Conservation (phyloP, 2,888 invertebrate genomes). For the Cataglyphis cursor region DNA sequence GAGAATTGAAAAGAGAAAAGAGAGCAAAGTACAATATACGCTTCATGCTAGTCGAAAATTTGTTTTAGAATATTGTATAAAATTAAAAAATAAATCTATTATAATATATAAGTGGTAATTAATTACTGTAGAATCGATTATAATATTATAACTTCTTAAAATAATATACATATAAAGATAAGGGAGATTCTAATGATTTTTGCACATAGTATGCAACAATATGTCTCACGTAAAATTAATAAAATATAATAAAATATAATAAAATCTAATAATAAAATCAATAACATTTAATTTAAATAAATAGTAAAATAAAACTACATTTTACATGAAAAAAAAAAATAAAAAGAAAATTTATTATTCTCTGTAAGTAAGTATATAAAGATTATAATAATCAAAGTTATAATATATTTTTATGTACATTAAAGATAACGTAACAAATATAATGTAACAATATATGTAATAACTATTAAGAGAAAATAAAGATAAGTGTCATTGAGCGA, state of each 20-base stretch:
- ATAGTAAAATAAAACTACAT: background rate
- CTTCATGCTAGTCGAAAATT: background rate
- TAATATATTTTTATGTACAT: no score
- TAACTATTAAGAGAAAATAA: background rate
- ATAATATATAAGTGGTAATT: background rate
- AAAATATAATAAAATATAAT: background rate
- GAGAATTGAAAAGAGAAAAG: slow-evolving; percentile 7
- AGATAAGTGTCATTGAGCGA: no score
- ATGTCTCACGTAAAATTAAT: background rate
- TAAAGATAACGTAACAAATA: no score
- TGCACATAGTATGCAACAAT: background rate
- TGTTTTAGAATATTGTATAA: background rate
- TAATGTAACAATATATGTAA: background rate
- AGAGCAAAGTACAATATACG: background rate
- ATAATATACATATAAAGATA: slow-evolving; percentile 14
- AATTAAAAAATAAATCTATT: background rate
- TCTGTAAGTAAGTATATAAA: background rate
- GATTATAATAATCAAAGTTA: background rate
- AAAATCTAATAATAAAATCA: background rate
- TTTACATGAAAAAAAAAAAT: background rate
- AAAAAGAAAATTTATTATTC: background rate
- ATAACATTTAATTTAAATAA: background rate
- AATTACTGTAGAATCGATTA: background rate
- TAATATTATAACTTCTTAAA: background rate
- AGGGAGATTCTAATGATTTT: background rate